These are phyloP conservation scores for Scaptomyza reducta DNA, from an alignment of 2,888 invertebrate species.

Conservation along the genomic window DNA sequence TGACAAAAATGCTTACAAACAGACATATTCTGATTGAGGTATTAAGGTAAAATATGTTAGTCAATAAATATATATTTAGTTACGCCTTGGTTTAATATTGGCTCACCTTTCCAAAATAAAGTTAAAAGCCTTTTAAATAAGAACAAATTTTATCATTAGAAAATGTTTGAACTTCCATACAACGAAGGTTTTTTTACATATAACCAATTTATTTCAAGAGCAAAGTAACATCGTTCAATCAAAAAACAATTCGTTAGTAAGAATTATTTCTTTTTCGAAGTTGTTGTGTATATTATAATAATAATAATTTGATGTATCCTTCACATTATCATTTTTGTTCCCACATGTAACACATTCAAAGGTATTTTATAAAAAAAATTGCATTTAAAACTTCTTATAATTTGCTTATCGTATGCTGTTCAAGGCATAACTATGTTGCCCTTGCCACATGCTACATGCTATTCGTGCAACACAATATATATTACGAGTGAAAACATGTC, in stretches of 20 bases:
- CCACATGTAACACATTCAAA: not conserved
- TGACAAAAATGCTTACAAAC: not conserved
- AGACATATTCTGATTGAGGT: not conserved
- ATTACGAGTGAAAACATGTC: constrained; percentile 12
- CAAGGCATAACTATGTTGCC: constrained; percentile 3
- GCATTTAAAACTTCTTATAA: constrained; percentile 2
- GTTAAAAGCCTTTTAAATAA: too few species aligned
- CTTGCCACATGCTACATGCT: not conserved
- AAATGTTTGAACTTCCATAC: too few species aligned
- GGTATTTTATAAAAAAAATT: not conserved
- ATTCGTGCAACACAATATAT: not conserved
- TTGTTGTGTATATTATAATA: too few species aligned
- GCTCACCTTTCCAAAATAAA: not conserved
- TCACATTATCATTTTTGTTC: too few species aligned
- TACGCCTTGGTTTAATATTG: not conserved
- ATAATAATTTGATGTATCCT: too few species aligned
- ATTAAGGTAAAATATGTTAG: not conserved
- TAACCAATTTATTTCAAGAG: too few species aligned
- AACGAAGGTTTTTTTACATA: too few species aligned
- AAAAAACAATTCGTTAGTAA: too few species aligned
- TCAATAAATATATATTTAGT: not conserved
- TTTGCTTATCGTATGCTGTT: constrained; percentile 12
- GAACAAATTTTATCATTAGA: too few species aligned
- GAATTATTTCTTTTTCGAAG: too few species aligned
- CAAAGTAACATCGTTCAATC: too few species aligned